Conservation (phyloP, 2,113 vertebrate species). For the Azemiops feae region DNA sequence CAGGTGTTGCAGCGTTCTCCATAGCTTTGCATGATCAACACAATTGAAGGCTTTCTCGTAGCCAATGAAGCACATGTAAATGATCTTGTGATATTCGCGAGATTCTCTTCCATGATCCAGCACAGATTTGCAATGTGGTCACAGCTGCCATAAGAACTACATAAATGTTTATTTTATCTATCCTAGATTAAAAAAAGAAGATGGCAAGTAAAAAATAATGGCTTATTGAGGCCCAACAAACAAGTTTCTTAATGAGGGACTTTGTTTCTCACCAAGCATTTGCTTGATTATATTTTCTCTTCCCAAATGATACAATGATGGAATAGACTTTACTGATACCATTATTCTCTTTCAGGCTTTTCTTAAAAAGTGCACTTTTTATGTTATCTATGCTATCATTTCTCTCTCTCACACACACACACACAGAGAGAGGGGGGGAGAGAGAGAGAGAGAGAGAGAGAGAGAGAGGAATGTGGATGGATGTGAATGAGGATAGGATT, state of each 20-base stretch:
- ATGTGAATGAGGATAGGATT: neutral
- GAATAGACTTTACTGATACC: conserved; percentile 25
- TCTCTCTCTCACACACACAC: neutral
- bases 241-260: neutral
- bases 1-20: neutral
- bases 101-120: too few relatives aligned
- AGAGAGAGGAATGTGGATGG: neutral
- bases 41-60: neutral
- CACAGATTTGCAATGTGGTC: too few relatives aligned
- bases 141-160: neutral
- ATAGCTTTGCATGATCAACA: neutral
- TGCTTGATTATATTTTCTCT: neutral
- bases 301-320: conserved; percentile 21
- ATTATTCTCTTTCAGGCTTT: conserved; percentile 16
- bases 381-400: conserved; percentile 20
- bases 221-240: neutral
- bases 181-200: neutral
- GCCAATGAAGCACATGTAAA: neutral
- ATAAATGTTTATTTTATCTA: neutral
- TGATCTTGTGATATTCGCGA: too few relatives aligned
- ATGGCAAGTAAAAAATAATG: neutral
- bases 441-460: too few relatives aligned
- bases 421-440: neutral
- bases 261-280: neutral
- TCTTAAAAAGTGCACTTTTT: conserved; percentile 28